Conservation (phyloP, 53 echinoderm and acorn worm genomes). For the Echinarachnius parma region DNA sequence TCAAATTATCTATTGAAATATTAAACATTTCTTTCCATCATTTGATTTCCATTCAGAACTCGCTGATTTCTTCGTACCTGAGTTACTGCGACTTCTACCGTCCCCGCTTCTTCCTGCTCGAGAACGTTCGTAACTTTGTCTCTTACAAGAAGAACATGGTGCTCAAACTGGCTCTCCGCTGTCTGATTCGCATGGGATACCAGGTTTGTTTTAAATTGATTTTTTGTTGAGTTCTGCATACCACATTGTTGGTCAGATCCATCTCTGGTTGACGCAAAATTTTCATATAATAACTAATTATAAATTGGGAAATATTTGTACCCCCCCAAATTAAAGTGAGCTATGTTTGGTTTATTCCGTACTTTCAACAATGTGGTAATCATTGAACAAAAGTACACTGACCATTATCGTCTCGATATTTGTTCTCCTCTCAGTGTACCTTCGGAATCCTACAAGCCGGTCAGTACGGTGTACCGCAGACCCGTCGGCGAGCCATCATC, state of each 20-base stretch:
- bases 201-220: slow-evolving; percentile 69
- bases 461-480: slow-evolving; percentile 97
- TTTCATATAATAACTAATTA: neutral
- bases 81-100: slow-evolving; percentile 99
- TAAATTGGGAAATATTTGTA: neutral
- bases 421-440: slow-evolving; percentile 70
- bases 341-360: too few relatives aligned
- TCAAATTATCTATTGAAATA: too few relatives aligned
- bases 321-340: too few relatives aligned
- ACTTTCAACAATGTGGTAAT: too few relatives aligned
- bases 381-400: too few relatives aligned
- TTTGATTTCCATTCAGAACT: too few relatives aligned
- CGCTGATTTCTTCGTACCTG: slow-evolving; percentile 89
- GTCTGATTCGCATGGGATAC: slow-evolving; percentile 92
- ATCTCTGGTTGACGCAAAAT: neutral
- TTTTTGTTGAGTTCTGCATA: too few relatives aligned
- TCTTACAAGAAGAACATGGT: slow-evolving; percentile 99
- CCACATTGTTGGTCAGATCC: too few relatives aligned
- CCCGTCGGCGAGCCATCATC: slow-evolving; percentile 92
- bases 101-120: slow-evolving; percentile 91
- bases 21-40: too few relatives aligned
- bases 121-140: slow-evolving; percentile 99
- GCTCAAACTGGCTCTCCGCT: slow-evolving; percentile 82
- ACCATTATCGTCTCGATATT: too few relatives aligned
- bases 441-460: slow-evolving; percentile 98